phyloP scores from a whole-genome alignment of 2,888 invertebrate genomes.

The Stenichneumon culpator region DNA sequence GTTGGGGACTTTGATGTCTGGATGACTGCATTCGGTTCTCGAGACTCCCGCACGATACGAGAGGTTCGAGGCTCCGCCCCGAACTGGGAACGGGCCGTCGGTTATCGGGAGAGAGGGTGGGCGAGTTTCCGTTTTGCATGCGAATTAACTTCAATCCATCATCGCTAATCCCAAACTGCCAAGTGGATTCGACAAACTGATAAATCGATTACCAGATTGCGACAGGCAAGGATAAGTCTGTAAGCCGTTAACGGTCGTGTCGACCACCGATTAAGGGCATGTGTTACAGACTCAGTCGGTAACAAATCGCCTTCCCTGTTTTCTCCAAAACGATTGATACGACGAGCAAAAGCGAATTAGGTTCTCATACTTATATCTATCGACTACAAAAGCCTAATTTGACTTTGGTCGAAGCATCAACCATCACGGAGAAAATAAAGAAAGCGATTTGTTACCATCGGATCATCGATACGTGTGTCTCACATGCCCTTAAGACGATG shows the following conservation, averaged over 20 bases:
- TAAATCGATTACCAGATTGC: background rate
- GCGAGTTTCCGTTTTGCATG: constrained; percentile 26
- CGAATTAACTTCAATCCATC: constrained; percentile 18
- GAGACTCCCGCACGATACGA: constrained; percentile 51
- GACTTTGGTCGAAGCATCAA: too few relatives aligned
- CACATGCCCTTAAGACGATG: too few relatives aligned
- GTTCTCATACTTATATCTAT: too few relatives aligned
- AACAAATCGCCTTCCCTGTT: too few relatives aligned
- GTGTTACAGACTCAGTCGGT: too few relatives aligned
- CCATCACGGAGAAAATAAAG: too few relatives aligned
- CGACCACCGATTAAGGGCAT: background rate
- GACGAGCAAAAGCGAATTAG: too few relatives aligned
- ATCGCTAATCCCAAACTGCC: background rate
- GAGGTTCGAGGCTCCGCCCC: background rate
- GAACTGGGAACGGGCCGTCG: constrained; percentile 6
- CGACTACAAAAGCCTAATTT: too few relatives aligned
- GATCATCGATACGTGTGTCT: too few relatives aligned
- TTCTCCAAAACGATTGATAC: too few relatives aligned
- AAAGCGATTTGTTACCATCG: too few relatives aligned
- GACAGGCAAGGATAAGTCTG: background rate
- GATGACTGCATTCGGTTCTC: constrained; percentile 63
- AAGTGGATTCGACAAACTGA: background rate
- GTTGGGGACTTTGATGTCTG: constrained; percentile 44
- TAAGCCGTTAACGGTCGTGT: background rate
- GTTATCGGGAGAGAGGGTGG: constrained; percentile 9